Evolutionary conservation across 2,797 vertebrate genomes (phyloP).

Genomic region (Bovichtus variegatus): DNA sequence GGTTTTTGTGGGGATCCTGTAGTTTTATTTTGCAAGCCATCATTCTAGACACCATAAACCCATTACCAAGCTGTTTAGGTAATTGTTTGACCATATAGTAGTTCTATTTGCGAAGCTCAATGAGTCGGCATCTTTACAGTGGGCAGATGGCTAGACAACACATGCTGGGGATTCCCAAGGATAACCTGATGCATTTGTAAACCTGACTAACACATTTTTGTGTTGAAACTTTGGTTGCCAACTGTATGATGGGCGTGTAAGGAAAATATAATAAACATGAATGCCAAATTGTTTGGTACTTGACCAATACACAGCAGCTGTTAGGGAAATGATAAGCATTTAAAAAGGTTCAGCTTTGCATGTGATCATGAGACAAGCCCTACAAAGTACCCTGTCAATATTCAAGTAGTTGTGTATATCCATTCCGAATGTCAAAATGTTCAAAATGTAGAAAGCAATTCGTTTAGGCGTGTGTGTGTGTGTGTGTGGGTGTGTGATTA

Average conservation of each 20-base stretch:
- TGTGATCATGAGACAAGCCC: background rate
- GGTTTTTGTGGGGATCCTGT: constrained; percentile 90
- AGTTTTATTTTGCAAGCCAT: constrained; percentile 91
- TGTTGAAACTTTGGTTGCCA: constrained; percentile 25
- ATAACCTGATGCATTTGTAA: constrained; percentile 54
- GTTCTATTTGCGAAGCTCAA: constrained; percentile 80
- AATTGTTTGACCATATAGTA: constrained; percentile 84
- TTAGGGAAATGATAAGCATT: background rate
- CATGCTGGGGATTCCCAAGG: constrained; percentile 77
- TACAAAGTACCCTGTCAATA: background rate
- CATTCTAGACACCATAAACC: constrained; percentile 91
- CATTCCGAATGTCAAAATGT: background rate
- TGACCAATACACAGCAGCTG: background rate
- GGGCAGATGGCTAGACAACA: constrained; percentile 86
- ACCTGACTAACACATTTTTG: constrained; percentile 63
- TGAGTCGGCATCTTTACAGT: constrained; percentile 78
- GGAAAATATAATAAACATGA: constrained; percentile 4
- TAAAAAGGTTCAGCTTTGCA: background rate
- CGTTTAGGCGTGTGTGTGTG: constrained; percentile 42
- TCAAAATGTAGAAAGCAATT: constrained; percentile 9
- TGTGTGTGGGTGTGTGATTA: constrained; percentile 73
- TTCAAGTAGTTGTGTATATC: background rate
- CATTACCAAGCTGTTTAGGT: constrained; percentile 91
- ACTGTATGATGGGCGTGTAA: background rate
- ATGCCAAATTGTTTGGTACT: background rate